A percentile compares a stretch with the other conserved stretches of the same genome.
Evolutionary conservation across 2,797 vertebrate genomes (phyloP).

Genomic region (Helostoma temminkii): DNA sequence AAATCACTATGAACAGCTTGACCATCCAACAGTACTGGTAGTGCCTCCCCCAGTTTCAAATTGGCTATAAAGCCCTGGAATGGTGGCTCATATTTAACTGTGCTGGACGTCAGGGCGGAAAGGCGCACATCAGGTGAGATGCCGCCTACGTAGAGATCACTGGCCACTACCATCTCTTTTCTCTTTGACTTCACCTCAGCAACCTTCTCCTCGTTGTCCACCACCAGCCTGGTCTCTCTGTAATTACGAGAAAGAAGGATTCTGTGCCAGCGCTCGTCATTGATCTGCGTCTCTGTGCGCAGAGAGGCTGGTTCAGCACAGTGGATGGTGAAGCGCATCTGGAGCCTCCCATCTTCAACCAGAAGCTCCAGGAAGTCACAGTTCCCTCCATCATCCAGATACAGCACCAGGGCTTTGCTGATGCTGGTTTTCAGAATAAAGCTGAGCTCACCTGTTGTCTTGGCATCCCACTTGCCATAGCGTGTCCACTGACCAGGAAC

Average conservation of each 20-base stretch:
- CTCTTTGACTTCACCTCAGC: constrained; percentile 92
- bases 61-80: constrained; percentile 91
- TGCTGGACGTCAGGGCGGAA: constrained; percentile 94
- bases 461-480: constrained; percentile 91
- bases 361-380: constrained; percentile 96
- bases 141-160: constrained; percentile 94
- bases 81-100: constrained; percentile 93
- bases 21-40: constrained; percentile 88
- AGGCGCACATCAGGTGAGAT: constrained; percentile 94
- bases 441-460: constrained; percentile 89
- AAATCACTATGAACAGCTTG: constrained; percentile 90
- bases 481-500: constrained; percentile 95
- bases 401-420: constrained; percentile 91
- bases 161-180: constrained; percentile 92
- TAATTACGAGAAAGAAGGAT: constrained; percentile 88
- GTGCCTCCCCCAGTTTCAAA: constrained; percentile 88
- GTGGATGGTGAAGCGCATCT: constrained; percentile 93
- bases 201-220: constrained; percentile 90
- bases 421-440: constrained; percentile 92
- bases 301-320: constrained; percentile 92
- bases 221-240: constrained; percentile 86
- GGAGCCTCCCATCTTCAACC: constrained; percentile 88
- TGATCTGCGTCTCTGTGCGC: constrained; percentile 86
- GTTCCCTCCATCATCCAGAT: constrained; percentile 94
- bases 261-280: constrained; percentile 93